Conservation (phyloP, 2,797 vertebrate genomes). For the Cuculus canorus region DNA sequence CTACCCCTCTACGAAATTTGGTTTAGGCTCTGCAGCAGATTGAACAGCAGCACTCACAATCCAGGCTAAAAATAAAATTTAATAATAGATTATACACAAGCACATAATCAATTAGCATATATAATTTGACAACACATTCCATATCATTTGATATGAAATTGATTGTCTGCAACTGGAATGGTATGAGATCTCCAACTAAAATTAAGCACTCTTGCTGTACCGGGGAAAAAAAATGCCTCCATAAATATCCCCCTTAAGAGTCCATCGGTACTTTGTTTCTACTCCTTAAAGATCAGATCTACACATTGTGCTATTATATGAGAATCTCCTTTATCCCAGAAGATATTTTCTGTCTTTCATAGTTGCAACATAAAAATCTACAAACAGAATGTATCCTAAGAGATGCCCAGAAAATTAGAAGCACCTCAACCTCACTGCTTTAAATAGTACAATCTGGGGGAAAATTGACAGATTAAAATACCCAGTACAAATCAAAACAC, state of each 20-base stretch:
- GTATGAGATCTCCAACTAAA: neutral
- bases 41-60: neutral
- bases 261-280: neutral
- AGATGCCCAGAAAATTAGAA: neutral
- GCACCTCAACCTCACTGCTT: neutral
- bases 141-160: slow-evolving; percentile 14
- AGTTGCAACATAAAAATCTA: neutral
- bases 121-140: slow-evolving; percentile 6
- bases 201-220: slow-evolving; percentile 1
- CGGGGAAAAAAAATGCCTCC: neutral
- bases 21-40: neutral
- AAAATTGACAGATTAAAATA: neutral
- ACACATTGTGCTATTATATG: neutral
- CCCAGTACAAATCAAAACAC: neutral
- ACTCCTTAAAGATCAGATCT: neutral
- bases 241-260: neutral
- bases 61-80: slow-evolving; percentile 28
- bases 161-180: neutral
- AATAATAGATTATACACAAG: neutral
- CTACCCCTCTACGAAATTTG: neutral
- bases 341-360: neutral
- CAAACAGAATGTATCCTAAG: neutral
- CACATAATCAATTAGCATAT: slow-evolving; percentile 46
- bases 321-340: neutral
- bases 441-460: neutral